Evolutionary conservation across 1,140 invertebrate species (phyloP).

Genomic region (Tetragnatha versicolor): DNA sequence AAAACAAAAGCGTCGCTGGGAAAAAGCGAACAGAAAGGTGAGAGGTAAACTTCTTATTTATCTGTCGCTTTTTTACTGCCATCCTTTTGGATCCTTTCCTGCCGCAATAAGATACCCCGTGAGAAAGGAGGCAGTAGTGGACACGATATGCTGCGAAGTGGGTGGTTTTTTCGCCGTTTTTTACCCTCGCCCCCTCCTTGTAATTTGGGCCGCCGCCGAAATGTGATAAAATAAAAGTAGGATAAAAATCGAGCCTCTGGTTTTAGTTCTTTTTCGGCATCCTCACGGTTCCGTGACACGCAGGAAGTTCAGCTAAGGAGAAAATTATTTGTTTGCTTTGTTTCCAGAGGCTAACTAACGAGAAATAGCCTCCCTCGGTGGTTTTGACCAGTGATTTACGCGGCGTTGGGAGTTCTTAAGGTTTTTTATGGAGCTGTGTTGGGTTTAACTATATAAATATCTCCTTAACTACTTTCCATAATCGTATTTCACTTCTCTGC

Average conservation of each 20-base stretch:
- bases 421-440: no score
- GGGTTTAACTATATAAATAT: no score
- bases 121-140: background rate
- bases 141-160: constrained; percentile 2
- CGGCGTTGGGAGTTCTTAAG: no score
- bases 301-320: constrained; percentile 35
- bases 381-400: no score
- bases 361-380: no score
- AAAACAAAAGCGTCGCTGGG: no score
- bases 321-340: constrained; percentile 38
- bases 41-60: no score
- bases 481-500: no score
- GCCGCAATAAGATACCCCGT: constrained; percentile 12
- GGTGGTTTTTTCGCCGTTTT: background rate
- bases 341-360: constrained; percentile 5
- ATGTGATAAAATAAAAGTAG: constrained; percentile 32
- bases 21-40: no score
- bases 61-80: background rate
- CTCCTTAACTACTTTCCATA: no score
- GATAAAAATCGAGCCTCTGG: background rate
- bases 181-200: background rate
- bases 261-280: background rate
- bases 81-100: background rate
- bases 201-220: constrained; percentile 26
- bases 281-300: constrained; percentile 5